Evolutionary conservation across 2,888 invertebrate species (phyloP).

Genomic region (Perizoma affinitatum): DNA sequence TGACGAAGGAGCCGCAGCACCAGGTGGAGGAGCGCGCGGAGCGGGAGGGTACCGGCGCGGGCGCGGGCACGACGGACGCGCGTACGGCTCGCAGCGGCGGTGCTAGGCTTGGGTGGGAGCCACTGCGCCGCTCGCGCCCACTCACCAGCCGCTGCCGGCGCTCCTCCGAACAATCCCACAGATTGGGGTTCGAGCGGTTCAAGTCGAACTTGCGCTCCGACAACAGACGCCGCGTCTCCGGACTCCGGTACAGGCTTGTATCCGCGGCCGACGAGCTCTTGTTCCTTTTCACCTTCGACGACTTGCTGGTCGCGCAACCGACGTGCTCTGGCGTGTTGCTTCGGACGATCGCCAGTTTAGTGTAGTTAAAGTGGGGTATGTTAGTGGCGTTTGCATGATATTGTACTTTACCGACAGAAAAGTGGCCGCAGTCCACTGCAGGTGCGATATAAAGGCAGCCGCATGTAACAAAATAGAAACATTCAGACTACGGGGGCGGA

Average conservation of each 20-base stretch:
- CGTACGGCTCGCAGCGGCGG: slow-evolving; percentile 85
- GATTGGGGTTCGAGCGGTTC: slow-evolving; percentile 78
- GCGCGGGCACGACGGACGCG: slow-evolving; percentile 39
- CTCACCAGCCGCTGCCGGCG: slow-evolving; percentile 53
- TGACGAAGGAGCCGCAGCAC: slow-evolving; percentile 92
- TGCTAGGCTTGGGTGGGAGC: slow-evolving; percentile 61
- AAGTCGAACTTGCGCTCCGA: slow-evolving; percentile 71
- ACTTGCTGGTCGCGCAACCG: slow-evolving; percentile 53
- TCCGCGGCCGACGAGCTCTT: slow-evolving; percentile 81
- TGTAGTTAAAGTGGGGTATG: slow-evolving; percentile 73
- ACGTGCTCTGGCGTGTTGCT: slow-evolving; percentile 67
- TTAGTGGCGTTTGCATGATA: slow-evolving; percentile 86
- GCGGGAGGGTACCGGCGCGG: slow-evolving; percentile 56
- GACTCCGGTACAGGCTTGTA: slow-evolving; percentile 63
- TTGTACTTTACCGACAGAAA: slow-evolving; percentile 88
- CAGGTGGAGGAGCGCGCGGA: slow-evolving; percentile 87
- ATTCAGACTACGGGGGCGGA: slow-evolving; percentile 63
- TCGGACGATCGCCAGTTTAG: slow-evolving; percentile 67
- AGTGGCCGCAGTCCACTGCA: slow-evolving; percentile 87
- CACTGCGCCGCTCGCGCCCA: slow-evolving; percentile 66
- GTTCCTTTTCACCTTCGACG: slow-evolving; percentile 75
- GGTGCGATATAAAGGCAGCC: slow-evolving; percentile 84
- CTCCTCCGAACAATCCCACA: slow-evolving; percentile 71
- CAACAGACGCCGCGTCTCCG: slow-evolving; percentile 68
- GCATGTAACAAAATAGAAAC: slow-evolving; percentile 85